Evolutionary conservation across 2,797 vertebrate species (phyloP), one percentile per base, ranked within the genome.

Genomic region (Oryzias sinensis): DNA sequence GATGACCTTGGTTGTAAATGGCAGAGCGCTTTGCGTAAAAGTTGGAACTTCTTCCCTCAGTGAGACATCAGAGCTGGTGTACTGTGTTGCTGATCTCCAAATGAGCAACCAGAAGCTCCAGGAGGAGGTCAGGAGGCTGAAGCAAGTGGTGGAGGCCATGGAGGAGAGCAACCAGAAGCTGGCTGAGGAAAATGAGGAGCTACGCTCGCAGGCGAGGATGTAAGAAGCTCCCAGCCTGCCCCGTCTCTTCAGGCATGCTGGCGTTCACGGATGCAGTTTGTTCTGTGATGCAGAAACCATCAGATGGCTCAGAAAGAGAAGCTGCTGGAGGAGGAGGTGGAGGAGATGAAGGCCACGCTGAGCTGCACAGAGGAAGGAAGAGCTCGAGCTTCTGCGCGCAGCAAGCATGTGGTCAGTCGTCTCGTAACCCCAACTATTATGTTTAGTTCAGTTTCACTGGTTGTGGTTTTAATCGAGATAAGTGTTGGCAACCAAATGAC

Each of bases 271-370:
- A 65, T 17, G 2, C 18, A 13, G 42, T 25, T 24, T 45, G 3
- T 59, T 4, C 0, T 55, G 24, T n/a, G 9, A 0, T 29, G 0
- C 81, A 98, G 96, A 43, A 89, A 90, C 59, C 94, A 94, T 68
- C 93, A 95, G 69, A 87, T 92, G 33, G 79, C 91, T 18, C 82
- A 86, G 82, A 94, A 90, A 77, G 92, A 90, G 76, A 94, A 92
- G 75, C 84, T 92, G 49, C 80, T 98, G 66, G 94, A 96, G 73
- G 94, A 96, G 40, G 95, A 97, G 43, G 88, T 98, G 52, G 97
- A 98, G 79, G 96, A 97, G 79, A 88, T 93, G 84, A 98, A 96
- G 86, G 82, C 53, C 33, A 91, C 78, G 15, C 63, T 96, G 70
- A 92, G 64, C 48, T 70, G 86, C 16, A 91, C 90, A 0, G 94